Evolutionary conservation across 1,140 invertebrate species (phyloP).

Genomic region (Sycobia sp.): DNA sequence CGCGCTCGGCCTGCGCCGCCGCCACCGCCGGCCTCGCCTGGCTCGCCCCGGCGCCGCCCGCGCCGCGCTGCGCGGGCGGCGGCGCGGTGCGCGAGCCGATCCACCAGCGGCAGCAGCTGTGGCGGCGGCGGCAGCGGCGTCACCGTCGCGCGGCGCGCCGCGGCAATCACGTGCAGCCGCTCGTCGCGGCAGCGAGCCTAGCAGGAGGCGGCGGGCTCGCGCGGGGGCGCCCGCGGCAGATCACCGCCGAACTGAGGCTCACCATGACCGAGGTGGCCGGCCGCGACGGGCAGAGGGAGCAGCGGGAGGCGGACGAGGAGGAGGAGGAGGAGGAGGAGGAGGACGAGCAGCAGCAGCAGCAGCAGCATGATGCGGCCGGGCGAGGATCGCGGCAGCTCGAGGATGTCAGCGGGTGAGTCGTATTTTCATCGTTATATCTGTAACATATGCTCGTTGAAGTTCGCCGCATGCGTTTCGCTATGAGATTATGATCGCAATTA

Average conservation of each 20-base stretch:
- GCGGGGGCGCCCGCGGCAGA: background rate
- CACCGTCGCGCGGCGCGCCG: slow-evolving; percentile 10
- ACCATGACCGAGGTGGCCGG: slow-evolving; percentile 6
- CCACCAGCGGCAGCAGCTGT: too few relatives aligned
- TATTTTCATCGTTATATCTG: too few relatives aligned
- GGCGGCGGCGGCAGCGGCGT: background rate
- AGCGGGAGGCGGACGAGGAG: too few relatives aligned
- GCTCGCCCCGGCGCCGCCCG: slow-evolving; percentile 8
- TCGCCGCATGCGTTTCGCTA: too few relatives aligned
- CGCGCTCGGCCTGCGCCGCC: too few relatives aligned
- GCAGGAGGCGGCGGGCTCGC: background rate
- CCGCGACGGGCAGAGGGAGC: too few relatives aligned
- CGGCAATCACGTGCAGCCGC: slow-evolving; percentile 32
- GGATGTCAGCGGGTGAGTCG: background rate
- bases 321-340: too few relatives aligned
- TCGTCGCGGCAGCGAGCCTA: slow-evolving; percentile 11
- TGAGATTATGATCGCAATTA: too few relatives aligned
- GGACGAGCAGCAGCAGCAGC: too few relatives aligned
- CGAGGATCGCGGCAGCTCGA: background rate
- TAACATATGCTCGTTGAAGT: too few relatives aligned
- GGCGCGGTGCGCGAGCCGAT: slow-evolving; percentile 19
- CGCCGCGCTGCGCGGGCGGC: background rate
- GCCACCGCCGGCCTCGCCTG: background rate
- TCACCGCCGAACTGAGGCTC: background rate
- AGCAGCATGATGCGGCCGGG: background rate